phyloP scores from a whole-genome alignment of 1,140 invertebrate species.

The Leptinotarsa defecta region DNA sequence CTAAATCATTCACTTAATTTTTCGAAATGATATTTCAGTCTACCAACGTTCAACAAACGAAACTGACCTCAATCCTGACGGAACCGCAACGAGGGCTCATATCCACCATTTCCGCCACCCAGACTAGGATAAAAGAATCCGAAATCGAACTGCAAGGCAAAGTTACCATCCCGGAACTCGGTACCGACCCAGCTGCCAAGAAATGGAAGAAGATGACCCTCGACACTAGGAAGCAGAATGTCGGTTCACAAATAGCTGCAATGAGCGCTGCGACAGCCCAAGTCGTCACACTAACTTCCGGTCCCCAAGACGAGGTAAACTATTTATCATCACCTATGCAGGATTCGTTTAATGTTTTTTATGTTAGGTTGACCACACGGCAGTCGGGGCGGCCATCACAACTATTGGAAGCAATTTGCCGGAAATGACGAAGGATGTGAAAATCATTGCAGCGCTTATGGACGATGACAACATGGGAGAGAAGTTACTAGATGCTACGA shows the following conservation, averaged over 20 bases:
- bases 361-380: conserved; percentile 78
- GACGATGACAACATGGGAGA: conserved; percentile 82
- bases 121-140: conserved; percentile 83
- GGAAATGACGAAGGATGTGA: conserved; percentile 92
- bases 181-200: conserved; percentile 81
- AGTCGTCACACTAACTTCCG: conserved; percentile 92
- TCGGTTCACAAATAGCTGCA: conserved; percentile 94
- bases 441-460: conserved; percentile 93
- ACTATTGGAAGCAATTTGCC: conserved; percentile 96
- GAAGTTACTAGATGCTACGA: conserved; percentile 87
- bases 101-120: conserved; percentile 85
- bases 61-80: conserved; percentile 79
- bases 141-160: conserved; percentile 78
- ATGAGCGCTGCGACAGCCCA: conserved; percentile 97
- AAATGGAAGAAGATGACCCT: conserved; percentile 93
- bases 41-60: conserved; percentile 79
- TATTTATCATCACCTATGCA: background rate
- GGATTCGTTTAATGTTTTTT: background rate
- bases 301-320: conserved; percentile 71
- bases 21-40: conserved; percentile 2
- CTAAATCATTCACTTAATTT: too few relatives aligned
- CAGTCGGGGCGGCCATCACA: conserved; percentile 94
- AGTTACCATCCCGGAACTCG: conserved; percentile 79
- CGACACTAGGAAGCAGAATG: conserved; percentile 95
- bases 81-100: conserved; percentile 91